Evolutionary conservation across 2,888 invertebrate genomes (phyloP).

Genomic region (Agrypnus murinus): DNA sequence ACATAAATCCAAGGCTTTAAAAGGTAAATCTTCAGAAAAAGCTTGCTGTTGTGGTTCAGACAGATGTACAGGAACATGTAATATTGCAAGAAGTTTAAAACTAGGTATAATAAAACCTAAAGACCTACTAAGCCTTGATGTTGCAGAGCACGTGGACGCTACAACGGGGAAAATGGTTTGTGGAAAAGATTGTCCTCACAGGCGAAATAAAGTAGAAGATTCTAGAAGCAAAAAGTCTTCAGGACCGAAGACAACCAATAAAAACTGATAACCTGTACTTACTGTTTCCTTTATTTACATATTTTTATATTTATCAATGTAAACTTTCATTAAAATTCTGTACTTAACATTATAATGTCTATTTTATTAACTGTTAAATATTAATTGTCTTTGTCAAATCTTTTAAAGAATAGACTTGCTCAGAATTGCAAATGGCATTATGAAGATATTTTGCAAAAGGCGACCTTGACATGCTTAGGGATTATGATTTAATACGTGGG

Average conservation of each 20-base stretch:
- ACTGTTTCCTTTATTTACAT: too few relatives aligned
- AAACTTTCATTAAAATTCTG: too few relatives aligned
- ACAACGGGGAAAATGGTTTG: background rate
- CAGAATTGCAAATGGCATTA: too few relatives aligned
- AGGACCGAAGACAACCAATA: background rate
- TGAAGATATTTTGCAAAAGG: too few relatives aligned
- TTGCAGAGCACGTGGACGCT: background rate
- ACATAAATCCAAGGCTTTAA: background rate
- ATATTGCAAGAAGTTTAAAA: slow-evolving; percentile 1
- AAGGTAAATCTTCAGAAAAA: background rate
- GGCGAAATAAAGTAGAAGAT: background rate
- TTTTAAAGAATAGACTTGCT: too few relatives aligned
- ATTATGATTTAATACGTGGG: too few relatives aligned
- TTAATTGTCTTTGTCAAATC: too few relatives aligned
- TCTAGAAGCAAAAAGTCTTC: background rate
- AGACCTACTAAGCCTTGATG: background rate
- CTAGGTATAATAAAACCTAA: background rate
- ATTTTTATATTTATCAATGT: too few relatives aligned
- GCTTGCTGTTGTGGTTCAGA: background rate
- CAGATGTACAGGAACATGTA: slow-evolving; percentile 1
- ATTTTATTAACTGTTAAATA: too few relatives aligned
- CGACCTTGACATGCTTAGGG: too few relatives aligned
- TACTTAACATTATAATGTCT: too few relatives aligned
- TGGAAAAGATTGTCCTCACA: background rate
- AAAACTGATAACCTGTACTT: too few relatives aligned